Base-by-base conservation (phyloP, 2,113 vertebrate species). In the Sapayoa aenigma region DNA sequence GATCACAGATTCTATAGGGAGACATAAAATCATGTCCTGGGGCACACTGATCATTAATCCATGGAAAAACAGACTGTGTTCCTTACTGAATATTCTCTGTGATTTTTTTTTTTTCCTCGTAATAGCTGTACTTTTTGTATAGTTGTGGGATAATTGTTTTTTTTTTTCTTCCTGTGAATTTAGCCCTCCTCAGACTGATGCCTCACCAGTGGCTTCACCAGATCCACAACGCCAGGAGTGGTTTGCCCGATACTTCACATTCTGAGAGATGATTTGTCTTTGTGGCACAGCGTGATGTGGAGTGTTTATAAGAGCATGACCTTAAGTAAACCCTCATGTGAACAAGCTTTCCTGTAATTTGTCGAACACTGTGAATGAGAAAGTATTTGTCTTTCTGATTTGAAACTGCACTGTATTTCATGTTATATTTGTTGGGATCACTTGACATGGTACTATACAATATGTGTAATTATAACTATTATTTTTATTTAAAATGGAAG, bases 221-320 rank as follows among this genome's bases (percentile, higher is more conserved):
- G 99, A 99, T 75, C 97, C 98, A 50, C 99, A 99, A 74, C 99
- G 98, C 96, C 99, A 99, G 98, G 99, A 99, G 97, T 99, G 99
- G 99, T 98, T 99, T 94, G 99, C 99, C 97, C 99, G 99, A 60
- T 99, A 99, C 98, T 99, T 99, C 98, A 99, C 99, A 18, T 99
- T 99, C 98, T 99, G 99, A 99, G 97, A 94, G 96, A 97, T 6
- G 81, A 67, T 86, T 85, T 87, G 84, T 84, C 93, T 85, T 89
- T 84, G 94, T 96, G 97, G 96, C 97, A 96, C 97, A 94, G 97
- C 88, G 91, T 96, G 96, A 37, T 53, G 94, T 97, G 97, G 96
- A 97, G 97, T 95, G 87, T 98, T 96, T 91, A 94, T 97, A 97
- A 98, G 97, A 99, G 99, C 99, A 99, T 99, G 99, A 98, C 97